Base-by-base conservation (phyloP, 2,113 vertebrate species). In the Eira barbara region DNA sequence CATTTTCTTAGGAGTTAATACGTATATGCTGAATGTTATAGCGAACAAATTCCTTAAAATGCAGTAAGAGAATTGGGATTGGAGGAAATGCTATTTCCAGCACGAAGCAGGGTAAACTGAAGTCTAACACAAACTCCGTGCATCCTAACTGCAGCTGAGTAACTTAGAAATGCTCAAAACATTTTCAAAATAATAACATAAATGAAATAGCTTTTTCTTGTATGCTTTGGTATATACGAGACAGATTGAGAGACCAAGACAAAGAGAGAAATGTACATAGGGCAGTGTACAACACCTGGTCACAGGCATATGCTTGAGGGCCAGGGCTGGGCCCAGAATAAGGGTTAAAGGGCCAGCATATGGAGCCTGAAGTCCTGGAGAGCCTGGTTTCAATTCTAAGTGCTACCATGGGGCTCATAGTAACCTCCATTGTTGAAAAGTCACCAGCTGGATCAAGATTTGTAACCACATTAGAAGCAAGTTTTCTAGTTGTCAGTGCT, bases 361-460 rank as follows among this genome's bases (percentile, higher is more conserved):
- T 83, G 96, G 97, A 97, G 78, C 36, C 63, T 97, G 13, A 73
- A 97, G 91, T 80, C 87, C 79, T 4, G 49, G 1, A 82, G 55
- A 59, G 69, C 69, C 29, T 13, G 15, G 42, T 36, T 97, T 98
- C 63, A 82, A 36, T 91, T 80, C 36, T 95, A 92, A 88, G 87
- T 82, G 65, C 69, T 97, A 73, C 49, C 52, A 36, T 82, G 93
- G 93, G 85, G 63, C 93, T 97, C 10, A 7, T 23, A 90, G 57
- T 95, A 98, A n/a, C 47, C 96, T 96, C 95, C 84, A 8, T 71
- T 97, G 89, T 89, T 90, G 96, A 98, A 87, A 57, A 98, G 57
- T 76, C 95, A 98, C 97, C 98, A 98, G 91, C 96, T 98, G 97
- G 78, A 80, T 89, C 96, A 96, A 97, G 96, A 97, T 95, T 93